Conservation (phyloP, 2,113 vertebrate genomes). For the Euleptes europaea region DNA sequence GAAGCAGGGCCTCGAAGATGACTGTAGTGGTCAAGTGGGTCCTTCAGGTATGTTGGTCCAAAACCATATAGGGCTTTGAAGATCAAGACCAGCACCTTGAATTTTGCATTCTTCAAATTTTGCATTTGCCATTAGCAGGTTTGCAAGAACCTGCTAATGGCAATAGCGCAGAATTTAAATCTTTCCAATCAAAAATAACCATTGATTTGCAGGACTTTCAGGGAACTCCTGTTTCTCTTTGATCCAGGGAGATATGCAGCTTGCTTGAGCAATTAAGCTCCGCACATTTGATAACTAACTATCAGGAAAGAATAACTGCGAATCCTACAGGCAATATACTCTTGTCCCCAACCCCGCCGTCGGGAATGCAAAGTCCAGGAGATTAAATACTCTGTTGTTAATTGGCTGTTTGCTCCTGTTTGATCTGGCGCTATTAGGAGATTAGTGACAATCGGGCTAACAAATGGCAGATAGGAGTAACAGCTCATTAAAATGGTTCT, state of each 20-base stretch:
- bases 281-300: background rate
- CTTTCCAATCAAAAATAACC: too few relatives aligned
- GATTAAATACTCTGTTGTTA: slow-evolving; percentile 30
- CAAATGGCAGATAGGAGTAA: background rate
- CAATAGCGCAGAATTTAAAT: too few relatives aligned
- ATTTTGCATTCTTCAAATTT: too few relatives aligned
- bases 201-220: background rate
- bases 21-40: too few relatives aligned
- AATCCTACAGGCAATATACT: background rate
- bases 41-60: too few relatives aligned
- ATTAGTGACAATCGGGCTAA: slow-evolving; percentile 1
- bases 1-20: too few relatives aligned
- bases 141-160: too few relatives aligned
- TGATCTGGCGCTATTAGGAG: background rate
- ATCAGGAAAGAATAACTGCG: background rate
- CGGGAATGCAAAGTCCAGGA: slow-evolving; percentile 13
- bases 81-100: too few relatives aligned
- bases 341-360: background rate
- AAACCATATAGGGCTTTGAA: too few relatives aligned
- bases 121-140: too few relatives aligned
- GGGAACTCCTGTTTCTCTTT: background rate
- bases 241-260: background rate
- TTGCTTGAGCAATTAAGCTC: background rate
- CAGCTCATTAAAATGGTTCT: background rate
- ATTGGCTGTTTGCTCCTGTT: slow-evolving; percentile 16